Evolutionary conservation across 2,888 invertebrate species (phyloP), one percentile per base, ranked within the genome.

Genomic region (Perizoma affinitatum): DNA sequence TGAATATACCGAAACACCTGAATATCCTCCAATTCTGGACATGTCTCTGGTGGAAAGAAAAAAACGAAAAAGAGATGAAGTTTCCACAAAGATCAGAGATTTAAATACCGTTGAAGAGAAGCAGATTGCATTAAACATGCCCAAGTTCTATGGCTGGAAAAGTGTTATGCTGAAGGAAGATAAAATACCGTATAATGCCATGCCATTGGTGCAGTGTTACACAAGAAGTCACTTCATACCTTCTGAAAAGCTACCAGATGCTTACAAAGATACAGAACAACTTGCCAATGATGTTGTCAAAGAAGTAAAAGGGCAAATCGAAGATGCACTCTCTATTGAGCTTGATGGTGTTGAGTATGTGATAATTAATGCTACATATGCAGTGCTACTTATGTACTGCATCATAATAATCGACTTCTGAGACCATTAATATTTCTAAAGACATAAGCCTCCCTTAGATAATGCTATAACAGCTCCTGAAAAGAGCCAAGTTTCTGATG

Each of bases 41-140:
- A 64, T 90, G 6, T 94, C 95, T 0, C 82, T 75, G 8, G 78
- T 88, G 71, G 94, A 92, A 6, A 89, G 77, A 61, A 87, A 88
- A 60, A 80, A 86, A 71, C 91, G 94, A 46, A 79, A 87, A 58
- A 83, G 88, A 0, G 78, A 93, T 65, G 68, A 75, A 2, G 85
- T 93, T 82, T 87, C 95, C 72, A 90, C 95, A 10, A 92, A 94
- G 75, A 94, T 97, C 9, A 93, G 93, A 78, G 82, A 90, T 0
- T 74, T 96, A 8, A 93, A 94, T 58, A 97, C 96, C 0, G 94
- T 97, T 0, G 97, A 98, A 87, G 97, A 97, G 80, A 98, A 98
- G 78, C 93, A 96, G 72, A 94, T 97, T 54, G 96, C 96, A 71
- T 76, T 97, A 34, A 97, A 97, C 80, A 95, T 97, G 94, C 96